Evolutionary conservation across 1,140 invertebrate species (phyloP), one percentile per base, ranked within the genome.

Genomic region (Drosophila pectinifera): DNA sequence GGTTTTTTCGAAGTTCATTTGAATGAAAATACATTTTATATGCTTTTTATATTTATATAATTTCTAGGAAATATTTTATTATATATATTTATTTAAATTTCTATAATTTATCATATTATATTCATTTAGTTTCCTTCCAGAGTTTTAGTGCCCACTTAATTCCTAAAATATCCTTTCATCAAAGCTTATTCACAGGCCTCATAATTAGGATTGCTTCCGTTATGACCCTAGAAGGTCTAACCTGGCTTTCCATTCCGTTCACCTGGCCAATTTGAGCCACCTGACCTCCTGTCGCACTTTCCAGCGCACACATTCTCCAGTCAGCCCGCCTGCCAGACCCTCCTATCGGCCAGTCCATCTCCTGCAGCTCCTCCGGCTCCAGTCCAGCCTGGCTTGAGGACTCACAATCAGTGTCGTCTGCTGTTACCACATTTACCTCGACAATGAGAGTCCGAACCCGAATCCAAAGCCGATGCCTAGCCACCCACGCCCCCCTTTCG

Each of bases 401-500:
- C 67, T 56, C 49, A 72, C 70, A 75, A 72, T 72, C 78, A 75
- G 64, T 59, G 78, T 76, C 78, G 78, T 80, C 59, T 72, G 64
- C 72, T 80, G 78, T 80, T 80, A 63, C 67, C 67, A 70, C 67
- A 64, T 61, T 64, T 62, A 68, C 65, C 46, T 68, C 48, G 65
- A 69, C 62, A 67, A 26, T 46, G 22, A 3, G 28, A 31, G 49
- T 46, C 45, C 55, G 59, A 65, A 56, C 64, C 38, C 59, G 59
- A 65, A 59, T 70, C 38, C 41, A 24, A 22, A 28, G 18, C 55
- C 55, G 14, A 24, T 31, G 34, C 24, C 56, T 4, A 63, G 24
- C 62, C 78, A 46, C 72, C 78, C 64, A 80, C 78, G 78, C 34
- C 70, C 62, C 64, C 42, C 70, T 56, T 36, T 41, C 46, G 53